These are phyloP conservation scores for Physella acuta DNA, from an alignment of 1,140 invertebrate species.

Conservation along the genomic window DNA sequence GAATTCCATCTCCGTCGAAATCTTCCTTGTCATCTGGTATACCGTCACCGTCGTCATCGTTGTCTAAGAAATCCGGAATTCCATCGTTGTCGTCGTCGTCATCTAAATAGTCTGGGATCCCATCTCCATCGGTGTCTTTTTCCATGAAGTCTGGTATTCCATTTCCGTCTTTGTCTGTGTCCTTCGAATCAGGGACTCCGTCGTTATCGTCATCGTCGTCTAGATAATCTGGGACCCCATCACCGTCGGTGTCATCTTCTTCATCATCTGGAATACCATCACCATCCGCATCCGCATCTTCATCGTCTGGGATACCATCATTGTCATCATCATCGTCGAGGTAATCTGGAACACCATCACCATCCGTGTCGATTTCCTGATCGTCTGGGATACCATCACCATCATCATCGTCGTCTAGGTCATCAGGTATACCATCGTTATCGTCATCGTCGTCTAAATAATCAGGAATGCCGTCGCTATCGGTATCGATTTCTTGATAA, in stretches of 20 bases:
- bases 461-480: conserved; percentile 11
- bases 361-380: neutral
- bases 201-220: conserved; percentile 52
- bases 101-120: conserved; percentile 45
- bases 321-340: conserved; percentile 35
- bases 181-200: conserved; percentile 43
- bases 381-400: conserved; percentile 17
- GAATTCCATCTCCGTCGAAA: conserved; percentile 49
- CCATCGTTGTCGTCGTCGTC: conserved; percentile 47
- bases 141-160: conserved; percentile 43
- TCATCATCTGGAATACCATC: conserved; percentile 22
- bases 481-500: conserved; percentile 35
- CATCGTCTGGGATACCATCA: conserved; percentile 3
- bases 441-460: conserved; percentile 14
- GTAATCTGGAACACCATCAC: conserved; percentile 10
- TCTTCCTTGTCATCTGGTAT: conserved; percentile 46
- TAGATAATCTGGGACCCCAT: conserved; percentile 46
- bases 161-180: conserved; percentile 48
- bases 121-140: conserved; percentile 47
- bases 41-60: conserved; percentile 50
- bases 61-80: conserved; percentile 45
- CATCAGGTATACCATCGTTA: conserved; percentile 16
- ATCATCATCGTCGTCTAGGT: conserved; percentile 7
- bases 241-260: conserved; percentile 12
- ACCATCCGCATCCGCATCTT: neutral